phyloP scores from a whole-genome alignment of 2,113 vertebrate genomes.

The Poicephalus gulielmi region DNA sequence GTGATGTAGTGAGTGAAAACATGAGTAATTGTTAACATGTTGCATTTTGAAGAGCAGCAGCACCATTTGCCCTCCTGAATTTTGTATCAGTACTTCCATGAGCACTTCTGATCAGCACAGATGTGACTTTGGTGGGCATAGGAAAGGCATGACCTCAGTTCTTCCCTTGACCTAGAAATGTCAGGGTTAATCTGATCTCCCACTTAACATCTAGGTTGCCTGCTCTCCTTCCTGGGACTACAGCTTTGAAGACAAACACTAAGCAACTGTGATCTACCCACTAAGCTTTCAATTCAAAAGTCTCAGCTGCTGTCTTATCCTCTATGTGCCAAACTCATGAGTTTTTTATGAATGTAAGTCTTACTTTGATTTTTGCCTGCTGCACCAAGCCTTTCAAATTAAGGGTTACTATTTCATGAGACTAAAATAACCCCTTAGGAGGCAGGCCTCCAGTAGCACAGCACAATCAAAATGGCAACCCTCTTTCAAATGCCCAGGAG shows the following conservation, averaged over 20 bases:
- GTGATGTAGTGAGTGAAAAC: conserved; percentile 67
- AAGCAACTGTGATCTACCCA: not conserved
- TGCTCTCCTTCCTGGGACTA: conserved; percentile 13
- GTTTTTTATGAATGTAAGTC: not conserved
- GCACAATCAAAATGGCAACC: not conserved
- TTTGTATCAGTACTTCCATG: conserved; percentile 51
- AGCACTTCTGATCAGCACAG: conserved; percentile 15
- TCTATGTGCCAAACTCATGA: conserved; percentile 14
- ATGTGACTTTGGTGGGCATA: conserved; percentile 48
- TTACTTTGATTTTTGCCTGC: conserved; percentile 15
- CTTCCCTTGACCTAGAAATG: conserved; percentile 60
- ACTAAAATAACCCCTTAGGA: not conserved
- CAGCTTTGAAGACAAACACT: conserved; percentile 19
- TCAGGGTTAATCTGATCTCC: conserved; percentile 63
- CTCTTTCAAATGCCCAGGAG: not conserved
- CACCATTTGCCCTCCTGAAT: conserved; percentile 56
- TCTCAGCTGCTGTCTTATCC: not conserved
- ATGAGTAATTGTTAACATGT: conserved; percentile 56
- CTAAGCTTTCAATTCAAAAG: conserved; percentile 9
- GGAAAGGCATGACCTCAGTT: conserved; percentile 50
- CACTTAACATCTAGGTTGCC: conserved; percentile 46
- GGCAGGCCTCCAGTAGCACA: not conserved
- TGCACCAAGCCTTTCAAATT: not conserved
- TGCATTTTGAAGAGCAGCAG: conserved; percentile 15
- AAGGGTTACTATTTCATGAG: not conserved